Base-by-base conservation (phyloP, 2,113 vertebrate species). In the Bufo gargarizans region DNA sequence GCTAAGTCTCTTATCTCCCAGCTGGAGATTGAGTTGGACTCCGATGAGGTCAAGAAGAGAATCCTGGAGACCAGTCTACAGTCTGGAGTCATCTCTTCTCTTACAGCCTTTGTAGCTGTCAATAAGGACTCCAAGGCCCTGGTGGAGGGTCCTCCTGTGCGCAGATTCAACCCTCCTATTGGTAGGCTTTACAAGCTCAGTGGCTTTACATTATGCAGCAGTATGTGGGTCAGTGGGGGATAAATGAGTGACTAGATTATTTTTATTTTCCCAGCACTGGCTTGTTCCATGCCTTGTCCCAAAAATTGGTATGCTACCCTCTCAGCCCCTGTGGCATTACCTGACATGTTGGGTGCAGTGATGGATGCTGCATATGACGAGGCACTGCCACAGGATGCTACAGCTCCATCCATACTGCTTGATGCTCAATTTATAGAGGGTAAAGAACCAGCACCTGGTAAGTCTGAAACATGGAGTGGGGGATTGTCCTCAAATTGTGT, bases 51-150 rank as follows among this genome's bases (percentile, higher is more conserved):
- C 59, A 95, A 90, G 90, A 82, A 91, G 59, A 94, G 91, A n/a
- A 91, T 96, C 0, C 61, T 96, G 90, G 90, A 95, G 45, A 86
- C 95, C 72, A 96, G 96, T 56, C 47, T 95, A 61, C 94, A 95
- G 65, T 93, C 94, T 78, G 95, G 96, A 90, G 93, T 97, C 77
- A 93, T 94, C 91, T 96, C 95, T 69, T 91, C 93, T 47, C 93
- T 94, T 88, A 97, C 96, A 7, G 92, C 95, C 19, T 97, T 96
- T 55, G 86, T 96, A 20, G 95, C 94, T 7, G 89, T 96, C 88
- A 92, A 94, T 87, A 95, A 94, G 87, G 90, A 88, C 0, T 61
- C 85, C 4, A 88, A 91, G 0, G 3, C 92, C 45, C 83, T 89
- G 0, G 61, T 96, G n/a, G 90, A 94, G 71, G 93, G 95, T 1